phyloP scores from a whole-genome alignment of 2,888 invertebrate genomes.

The Acrocera orbiculus region DNA sequence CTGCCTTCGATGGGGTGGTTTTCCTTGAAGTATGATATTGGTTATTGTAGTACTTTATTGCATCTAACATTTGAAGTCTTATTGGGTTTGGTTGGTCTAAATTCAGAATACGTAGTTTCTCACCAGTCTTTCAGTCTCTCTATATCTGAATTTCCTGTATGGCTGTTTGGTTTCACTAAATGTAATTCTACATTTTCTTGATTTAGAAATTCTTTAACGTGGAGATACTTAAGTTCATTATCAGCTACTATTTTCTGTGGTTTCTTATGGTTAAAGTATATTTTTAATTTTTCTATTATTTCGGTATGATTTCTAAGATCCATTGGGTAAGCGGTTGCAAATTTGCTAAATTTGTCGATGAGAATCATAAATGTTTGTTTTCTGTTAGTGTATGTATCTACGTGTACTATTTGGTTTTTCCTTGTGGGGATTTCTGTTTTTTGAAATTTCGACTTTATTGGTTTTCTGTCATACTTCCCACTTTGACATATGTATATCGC shows the following conservation, averaged over 20 bases:
- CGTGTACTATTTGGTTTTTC: conserved; percentile 2
- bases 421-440: conserved; percentile 4
- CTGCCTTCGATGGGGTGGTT: neutral
- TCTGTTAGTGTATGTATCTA: conserved; percentile 1
- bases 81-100: no score
- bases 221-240: neutral
- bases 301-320: conserved; percentile 1
- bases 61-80: no score
- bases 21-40: no score
- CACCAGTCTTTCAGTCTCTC: no score
- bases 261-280: conserved; percentile 1
- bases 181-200: conserved; percentile 1
- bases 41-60: no score
- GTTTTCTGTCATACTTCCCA: conserved; percentile 5
- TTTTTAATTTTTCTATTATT: conserved; percentile 1
- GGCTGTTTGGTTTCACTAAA: no score
- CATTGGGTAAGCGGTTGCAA: no score
- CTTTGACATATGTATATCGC: conserved; percentile 5
- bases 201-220: neutral
- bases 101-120: no score
- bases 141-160: no score
- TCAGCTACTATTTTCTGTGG: no score
- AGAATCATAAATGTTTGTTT: neutral
- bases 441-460: conserved; percentile 5
- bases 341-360: no score